Conservation (phyloP, 2,888 invertebrate species). For the Noctua fimbriata region DNA sequence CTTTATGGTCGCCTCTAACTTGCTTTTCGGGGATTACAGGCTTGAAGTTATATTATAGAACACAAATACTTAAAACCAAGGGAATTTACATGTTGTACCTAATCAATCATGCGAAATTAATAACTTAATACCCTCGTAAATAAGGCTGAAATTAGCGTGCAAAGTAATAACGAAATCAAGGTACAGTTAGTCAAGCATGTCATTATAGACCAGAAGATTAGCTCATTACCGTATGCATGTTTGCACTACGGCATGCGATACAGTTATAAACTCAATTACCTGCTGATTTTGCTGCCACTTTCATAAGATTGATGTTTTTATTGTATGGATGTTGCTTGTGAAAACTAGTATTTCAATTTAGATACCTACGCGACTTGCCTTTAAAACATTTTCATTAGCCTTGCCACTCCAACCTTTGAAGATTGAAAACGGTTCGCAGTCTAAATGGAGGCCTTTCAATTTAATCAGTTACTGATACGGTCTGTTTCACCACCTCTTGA, state of each 20-base stretch:
- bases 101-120: constrained; percentile 1
- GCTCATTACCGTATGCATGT: constrained; percentile 58
- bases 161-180: constrained; percentile 34
- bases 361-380: not conserved
- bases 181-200: constrained; percentile 53
- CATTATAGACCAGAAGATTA: constrained; percentile 48
- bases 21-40: not conserved
- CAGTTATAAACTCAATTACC: constrained; percentile 60
- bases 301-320: constrained; percentile 49
- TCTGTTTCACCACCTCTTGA: not conserved
- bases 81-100: not conserved
- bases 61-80: not conserved
- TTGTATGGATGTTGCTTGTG: constrained; percentile 2
- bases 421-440: not conserved
- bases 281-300: constrained; percentile 45
- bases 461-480: not conserved
- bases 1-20: not conserved
- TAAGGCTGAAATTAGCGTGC: constrained; percentile 11
- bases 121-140: constrained; percentile 4
- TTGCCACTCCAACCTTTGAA: not conserved
- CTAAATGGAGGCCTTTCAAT: not conserved
- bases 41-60: not conserved
- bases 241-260: constrained; percentile 48
- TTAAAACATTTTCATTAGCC: not conserved
- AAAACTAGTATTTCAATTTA: constrained; percentile 31